Evolutionary conservation across 1,140 invertebrate genomes (phyloP), one percentile per base, ranked within the genome.

Genomic region (Drosophila setifemur): DNA sequence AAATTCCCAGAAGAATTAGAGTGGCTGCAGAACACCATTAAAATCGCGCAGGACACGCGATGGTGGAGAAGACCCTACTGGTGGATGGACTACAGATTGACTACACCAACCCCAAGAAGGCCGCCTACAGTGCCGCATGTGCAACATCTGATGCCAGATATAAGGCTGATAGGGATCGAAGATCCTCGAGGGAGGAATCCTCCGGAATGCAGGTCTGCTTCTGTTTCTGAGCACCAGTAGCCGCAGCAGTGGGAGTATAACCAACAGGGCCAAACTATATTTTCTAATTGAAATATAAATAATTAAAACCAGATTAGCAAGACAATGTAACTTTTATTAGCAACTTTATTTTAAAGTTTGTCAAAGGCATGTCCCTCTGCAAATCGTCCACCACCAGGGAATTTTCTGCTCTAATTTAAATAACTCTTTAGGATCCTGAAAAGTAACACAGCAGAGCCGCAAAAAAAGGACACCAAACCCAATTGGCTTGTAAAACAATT

Each of bases 21-120:
- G n/a, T n/a, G n/a, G 3, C 42, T 92, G 25, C 88, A 89, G 5
- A 74, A 83, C 5, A 77, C 90, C n/a, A 37, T 94, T 76, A 91
- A 93, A 88, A 87, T 91, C 63, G 89, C 92, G 54, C 91, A 92
- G 73, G 79, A 92, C 57, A 93, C 93, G 85, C 90, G 3, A 29
- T 94, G 2, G 82, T 89, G 9, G 93, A 94, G 57, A 94, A 94
- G 58, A 92, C 92, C n/a, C 91, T 93, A 53, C 88, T 94, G 9
- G 64, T 94, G 5, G 91, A 93, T 0, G 64, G 88, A 86, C n/a
- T 92, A 93, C 0, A 92, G 92, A 49, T 76, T 89, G 0, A 94
- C 57, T 92, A 93, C 31, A 73, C 90, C 0, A 93, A 92, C 18
- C 94, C 93, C 0, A 94, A 93, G 66, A 92, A 92, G 44, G 92